Conservation (phyloP, 2,888 invertebrate genomes). For the Euzophera pinguis region DNA sequence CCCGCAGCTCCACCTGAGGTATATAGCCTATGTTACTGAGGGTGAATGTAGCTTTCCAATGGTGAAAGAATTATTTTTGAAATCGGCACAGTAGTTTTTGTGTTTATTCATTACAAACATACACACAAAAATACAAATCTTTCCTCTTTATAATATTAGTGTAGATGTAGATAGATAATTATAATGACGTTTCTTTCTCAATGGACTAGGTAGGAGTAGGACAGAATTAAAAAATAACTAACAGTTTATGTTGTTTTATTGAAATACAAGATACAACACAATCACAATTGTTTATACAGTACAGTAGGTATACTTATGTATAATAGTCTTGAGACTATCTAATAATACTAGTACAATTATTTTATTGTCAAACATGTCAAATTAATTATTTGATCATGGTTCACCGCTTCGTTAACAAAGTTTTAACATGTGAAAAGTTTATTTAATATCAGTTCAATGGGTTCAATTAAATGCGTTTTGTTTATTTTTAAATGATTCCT, state of each 20-base stretch:
- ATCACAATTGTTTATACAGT: slow-evolving; percentile 63
- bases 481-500: slow-evolving; percentile 4
- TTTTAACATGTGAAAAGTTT: not conserved
- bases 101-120: too few species aligned
- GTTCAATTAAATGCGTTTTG: slow-evolving; percentile 20
- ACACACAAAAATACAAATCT: too few species aligned
- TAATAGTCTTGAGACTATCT: slow-evolving; percentile 59
- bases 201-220: not conserved
- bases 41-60: too few species aligned
- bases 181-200: too few species aligned
- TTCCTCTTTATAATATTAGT: too few species aligned
- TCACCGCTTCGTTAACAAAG: slow-evolving; percentile 22
- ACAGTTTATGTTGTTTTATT: slow-evolving; percentile 68
- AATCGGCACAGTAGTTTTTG: too few species aligned
- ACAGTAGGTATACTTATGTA: slow-evolving; percentile 47
- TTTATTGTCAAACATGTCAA: slow-evolving; percentile 76
- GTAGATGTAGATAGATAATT: too few species aligned
- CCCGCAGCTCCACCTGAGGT: too few species aligned
- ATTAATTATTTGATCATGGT: slow-evolving; percentile 46
- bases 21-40: too few species aligned
- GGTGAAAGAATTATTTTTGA: too few species aligned
- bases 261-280: slow-evolving; percentile 74
- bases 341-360: slow-evolving; percentile 67
- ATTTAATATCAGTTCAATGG: too few species aligned
- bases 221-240: slow-evolving; percentile 25